Percentiles rank a stretch among this genome's conserved stretches.
These are phyloP conservation scores for Euwallacea similis DNA, from an alignment of 1,140 invertebrate species.

Conservation along the genomic window DNA sequence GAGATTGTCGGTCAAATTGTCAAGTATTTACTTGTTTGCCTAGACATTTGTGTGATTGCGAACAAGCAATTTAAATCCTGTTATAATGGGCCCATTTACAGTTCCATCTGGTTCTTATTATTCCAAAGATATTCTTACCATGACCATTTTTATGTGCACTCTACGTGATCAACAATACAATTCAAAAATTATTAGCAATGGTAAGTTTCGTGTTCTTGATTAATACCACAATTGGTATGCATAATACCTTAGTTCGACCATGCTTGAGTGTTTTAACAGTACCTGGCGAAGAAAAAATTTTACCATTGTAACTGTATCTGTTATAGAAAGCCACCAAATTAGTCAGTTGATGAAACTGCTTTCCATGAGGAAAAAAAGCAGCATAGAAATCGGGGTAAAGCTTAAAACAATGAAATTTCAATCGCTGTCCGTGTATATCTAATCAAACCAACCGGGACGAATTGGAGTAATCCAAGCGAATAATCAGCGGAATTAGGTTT, in stretches of 20 bases:
- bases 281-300: neutral
- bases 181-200: neutral
- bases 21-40: too few relatives aligned
- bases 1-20: too few relatives aligned
- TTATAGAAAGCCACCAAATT: neutral
- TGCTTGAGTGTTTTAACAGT: too few relatives aligned
- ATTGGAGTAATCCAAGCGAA: neutral
- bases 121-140: neutral
- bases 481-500: slow-evolving; percentile 6
- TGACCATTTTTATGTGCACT: neutral
- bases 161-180: neutral
- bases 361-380: neutral
- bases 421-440: neutral
- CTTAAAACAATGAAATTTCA: neutral
- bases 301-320: neutral
- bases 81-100: too few relatives aligned
- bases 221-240: neutral
- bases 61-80: too few relatives aligned
- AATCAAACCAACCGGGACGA: neutral
- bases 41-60: too few relatives aligned
- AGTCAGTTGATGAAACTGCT: neutral
- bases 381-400: neutral
- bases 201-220: neutral
- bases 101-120: too few relatives aligned
- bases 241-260: neutral